phyloP scores from a whole-genome alignment of 37 sponge, comb jelly and placozoan genomes.

The Axinella damicornis region DNA sequence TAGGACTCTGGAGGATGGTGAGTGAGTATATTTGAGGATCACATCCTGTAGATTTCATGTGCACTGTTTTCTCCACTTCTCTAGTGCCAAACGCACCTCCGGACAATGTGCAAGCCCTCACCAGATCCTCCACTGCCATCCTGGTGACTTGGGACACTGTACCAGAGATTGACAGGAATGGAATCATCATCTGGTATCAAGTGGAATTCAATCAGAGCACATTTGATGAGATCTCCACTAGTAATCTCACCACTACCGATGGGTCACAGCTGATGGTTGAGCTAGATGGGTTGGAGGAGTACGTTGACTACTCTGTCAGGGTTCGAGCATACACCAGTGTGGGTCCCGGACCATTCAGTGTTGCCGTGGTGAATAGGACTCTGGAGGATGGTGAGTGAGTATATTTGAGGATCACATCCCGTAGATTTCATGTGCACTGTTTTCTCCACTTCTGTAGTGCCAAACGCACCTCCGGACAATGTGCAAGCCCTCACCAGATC shows the following conservation, averaged over 20 bases:
- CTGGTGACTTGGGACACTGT: not conserved
- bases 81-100: slow-evolving; percentile 1
- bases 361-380: not conserved
- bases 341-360: slow-evolving; percentile 30
- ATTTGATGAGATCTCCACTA: too few species aligned
- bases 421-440: too few species aligned
- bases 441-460: not conserved
- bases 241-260: too few species aligned
- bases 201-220: slow-evolving; percentile 1
- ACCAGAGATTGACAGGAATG: not conserved
- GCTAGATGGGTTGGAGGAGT: slow-evolving; percentile 10
- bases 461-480: not conserved
- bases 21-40: not conserved
- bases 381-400: not conserved
- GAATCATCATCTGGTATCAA: slow-evolving; percentile 27
- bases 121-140: slow-evolving; percentile 9
- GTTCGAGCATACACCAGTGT: slow-evolving; percentile 36
- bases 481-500: not conserved
- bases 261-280: too few species aligned
- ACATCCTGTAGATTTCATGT: too few species aligned
- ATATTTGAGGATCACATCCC: too few species aligned
- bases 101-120: not conserved
- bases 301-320: not conserved
- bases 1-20: slow-evolving; percentile 37
- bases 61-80: not conserved